Percentiles rank a stretch among this genome's conserved stretches.
These are phyloP conservation scores for Ostrea edulis DNA, from an alignment of 1,140 invertebrate species.

Conservation along the genomic window DNA sequence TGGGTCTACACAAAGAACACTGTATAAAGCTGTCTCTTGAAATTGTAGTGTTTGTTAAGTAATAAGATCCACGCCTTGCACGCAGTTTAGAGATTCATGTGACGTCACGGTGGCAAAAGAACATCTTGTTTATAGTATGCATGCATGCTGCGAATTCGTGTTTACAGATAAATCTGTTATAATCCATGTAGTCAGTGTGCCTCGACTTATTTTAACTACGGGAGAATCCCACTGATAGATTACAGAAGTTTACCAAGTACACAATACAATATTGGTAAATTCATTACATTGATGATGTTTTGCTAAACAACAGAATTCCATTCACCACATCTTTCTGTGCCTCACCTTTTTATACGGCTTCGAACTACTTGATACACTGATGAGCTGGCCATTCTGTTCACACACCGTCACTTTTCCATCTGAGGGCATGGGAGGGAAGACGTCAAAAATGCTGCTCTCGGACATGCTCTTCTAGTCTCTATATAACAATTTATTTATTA, in stretches of 20 bases:
- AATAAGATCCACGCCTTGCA: too few relatives aligned
- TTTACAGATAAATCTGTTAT: too few relatives aligned
- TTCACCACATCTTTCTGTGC: not conserved
- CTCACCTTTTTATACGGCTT: conserved; percentile 39
- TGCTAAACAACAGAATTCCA: not conserved
- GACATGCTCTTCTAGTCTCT: not conserved
- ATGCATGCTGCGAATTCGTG: too few relatives aligned
- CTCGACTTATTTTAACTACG: not conserved
- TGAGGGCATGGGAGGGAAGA: conserved; percentile 52
- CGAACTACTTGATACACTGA: conserved; percentile 2
- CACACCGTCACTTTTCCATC: conserved; percentile 50
- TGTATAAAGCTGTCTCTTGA: too few relatives aligned
- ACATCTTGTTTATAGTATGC: too few relatives aligned
- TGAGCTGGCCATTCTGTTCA: conserved; percentile 59
- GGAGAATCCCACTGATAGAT: not conserved
- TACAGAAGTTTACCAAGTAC: not conserved
- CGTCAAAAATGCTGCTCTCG: conserved; percentile 54
- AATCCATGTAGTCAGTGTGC: not conserved
- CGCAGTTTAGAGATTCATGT: too few relatives aligned
- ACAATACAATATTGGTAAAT: not conserved
- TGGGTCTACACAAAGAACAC: too few relatives aligned
- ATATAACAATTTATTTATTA: too few relatives aligned
- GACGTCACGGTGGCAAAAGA: too few relatives aligned
- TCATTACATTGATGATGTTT: too few relatives aligned
- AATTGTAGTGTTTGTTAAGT: too few relatives aligned